phyloP scores from a whole-genome alignment of 2,888 invertebrate species.

The Oegoconia quadripuncta region DNA sequence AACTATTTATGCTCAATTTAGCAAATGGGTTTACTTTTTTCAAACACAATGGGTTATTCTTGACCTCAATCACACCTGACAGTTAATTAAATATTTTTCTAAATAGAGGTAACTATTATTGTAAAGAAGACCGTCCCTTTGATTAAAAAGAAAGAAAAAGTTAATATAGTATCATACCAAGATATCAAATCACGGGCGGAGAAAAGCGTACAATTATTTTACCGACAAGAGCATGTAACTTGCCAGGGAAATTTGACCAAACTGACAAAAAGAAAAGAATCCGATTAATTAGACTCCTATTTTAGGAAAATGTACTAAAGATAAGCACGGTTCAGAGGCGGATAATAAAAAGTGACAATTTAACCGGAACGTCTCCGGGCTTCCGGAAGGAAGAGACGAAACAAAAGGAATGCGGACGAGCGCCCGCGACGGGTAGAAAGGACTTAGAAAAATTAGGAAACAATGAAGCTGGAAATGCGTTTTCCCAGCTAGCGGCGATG shows the following conservation, averaged over 20 bases:
- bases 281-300: constrained; percentile 16
- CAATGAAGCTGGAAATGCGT: constrained; percentile 67
- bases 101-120: no score
- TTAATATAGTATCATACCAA: no score
- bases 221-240: not conserved
- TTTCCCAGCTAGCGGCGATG: constrained; percentile 41
- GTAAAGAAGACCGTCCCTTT: no score
- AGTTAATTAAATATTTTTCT: no score
- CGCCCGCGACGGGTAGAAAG: constrained; percentile 42
- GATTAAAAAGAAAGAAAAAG: no score
- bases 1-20: no score
- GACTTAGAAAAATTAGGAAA: constrained; percentile 68
- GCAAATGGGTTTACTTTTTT: no score
- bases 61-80: no score
- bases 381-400: constrained; percentile 55
- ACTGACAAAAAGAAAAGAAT: no score
- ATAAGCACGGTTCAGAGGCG: constrained; percentile 36
- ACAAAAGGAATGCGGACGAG: constrained; percentile 52
- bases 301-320: constrained; percentile 18
- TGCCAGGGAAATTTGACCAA: constrained; percentile 1
- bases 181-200: no score
- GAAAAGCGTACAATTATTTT: no score
- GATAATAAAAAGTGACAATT: constrained; percentile 65
- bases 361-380: constrained; percentile 57
- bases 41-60: no score